A percentile compares a stretch with the other conserved stretches of the same genome.
Evolutionary conservation across 2,797 vertebrate genomes (phyloP).

Genomic region (Dipus sagitta): DNA sequence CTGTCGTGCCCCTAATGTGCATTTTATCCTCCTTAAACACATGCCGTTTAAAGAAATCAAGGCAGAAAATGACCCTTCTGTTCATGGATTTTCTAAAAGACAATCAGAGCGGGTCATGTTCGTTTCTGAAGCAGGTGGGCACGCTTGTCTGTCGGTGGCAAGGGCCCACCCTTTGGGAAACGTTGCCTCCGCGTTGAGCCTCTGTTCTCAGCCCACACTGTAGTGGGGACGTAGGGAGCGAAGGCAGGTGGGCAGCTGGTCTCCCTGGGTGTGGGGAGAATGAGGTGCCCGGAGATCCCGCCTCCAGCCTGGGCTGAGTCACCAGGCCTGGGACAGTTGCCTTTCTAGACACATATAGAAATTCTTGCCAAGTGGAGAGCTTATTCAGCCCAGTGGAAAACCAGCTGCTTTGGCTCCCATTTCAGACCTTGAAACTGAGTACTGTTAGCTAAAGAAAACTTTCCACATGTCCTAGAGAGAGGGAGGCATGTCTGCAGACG

Average conservation of each 20-base stretch:
- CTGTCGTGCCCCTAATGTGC: constrained; percentile 75
- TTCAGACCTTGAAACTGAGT: constrained; percentile 32
- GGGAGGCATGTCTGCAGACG: background rate
- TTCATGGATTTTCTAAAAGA: constrained; percentile 71
- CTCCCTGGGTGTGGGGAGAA: background rate
- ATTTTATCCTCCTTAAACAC: constrained; percentile 82
- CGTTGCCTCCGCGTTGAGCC: constrained; percentile 58
- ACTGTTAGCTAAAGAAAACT: constrained; percentile 27
- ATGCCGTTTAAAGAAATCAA: constrained; percentile 80
- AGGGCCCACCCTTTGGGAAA: constrained; percentile 36
- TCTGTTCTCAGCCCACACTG: constrained; percentile 52
- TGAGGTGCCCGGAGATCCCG: background rate
- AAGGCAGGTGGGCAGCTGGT: constrained; percentile 11
- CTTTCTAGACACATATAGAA: background rate
- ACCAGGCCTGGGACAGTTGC: background rate
- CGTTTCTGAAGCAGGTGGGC: constrained; percentile 70
- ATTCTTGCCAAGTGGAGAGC: constrained; percentile 9
- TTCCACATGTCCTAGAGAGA: background rate
- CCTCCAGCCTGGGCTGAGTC: constrained; percentile 12
- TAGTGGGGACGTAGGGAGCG: constrained; percentile 26
- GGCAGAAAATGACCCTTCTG: constrained; percentile 81
- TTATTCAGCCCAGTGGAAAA: background rate
- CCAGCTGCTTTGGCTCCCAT: constrained; percentile 22
- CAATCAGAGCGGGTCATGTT: constrained; percentile 67
- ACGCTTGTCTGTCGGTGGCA: background rate